Percentiles rank a stretch among this genome's conserved stretches.
Conservation (phyloP, 2,113 vertebrate genomes). For the Variabilichromis moorii region DNA sequence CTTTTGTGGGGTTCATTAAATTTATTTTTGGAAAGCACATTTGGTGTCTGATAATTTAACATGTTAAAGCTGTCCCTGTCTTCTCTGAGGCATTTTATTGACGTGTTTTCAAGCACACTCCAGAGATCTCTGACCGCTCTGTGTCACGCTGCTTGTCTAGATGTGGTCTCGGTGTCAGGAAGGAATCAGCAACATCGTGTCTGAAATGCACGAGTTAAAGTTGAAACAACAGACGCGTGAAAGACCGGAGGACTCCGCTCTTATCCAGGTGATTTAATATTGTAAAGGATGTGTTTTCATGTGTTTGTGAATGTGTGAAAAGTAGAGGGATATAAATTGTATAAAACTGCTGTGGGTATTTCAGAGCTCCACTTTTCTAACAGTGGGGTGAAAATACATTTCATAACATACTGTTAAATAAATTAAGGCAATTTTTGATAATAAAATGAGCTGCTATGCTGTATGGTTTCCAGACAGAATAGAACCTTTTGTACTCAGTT, state of each 20-base stretch:
- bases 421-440: neutral
- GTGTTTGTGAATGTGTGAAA: neutral
- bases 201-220: slow-evolving; percentile 67
- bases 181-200: slow-evolving; percentile 54
- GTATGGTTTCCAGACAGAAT: neutral
- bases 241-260: slow-evolving; percentile 59
- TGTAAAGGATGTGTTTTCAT: neutral
- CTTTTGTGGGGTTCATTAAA: neutral
- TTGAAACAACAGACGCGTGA: slow-evolving; percentile 63
- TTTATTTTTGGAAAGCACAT: neutral
- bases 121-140: neutral
- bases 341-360: neutral
- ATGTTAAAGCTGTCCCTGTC: neutral
- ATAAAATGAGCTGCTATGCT: neutral
- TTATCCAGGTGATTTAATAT: slow-evolving; percentile 71
- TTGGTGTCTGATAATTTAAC: neutral
- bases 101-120: neutral
- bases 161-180: slow-evolving; percentile 66
- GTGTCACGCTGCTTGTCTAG: neutral
- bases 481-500: neutral
- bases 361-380: neutral
- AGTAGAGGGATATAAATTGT: neutral
- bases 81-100: neutral
- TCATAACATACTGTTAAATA: neutral
- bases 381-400: neutral